Evolutionary conservation across 2,113 vertebrate genomes (phyloP).

Genomic region (Lepus timidus): DNA sequence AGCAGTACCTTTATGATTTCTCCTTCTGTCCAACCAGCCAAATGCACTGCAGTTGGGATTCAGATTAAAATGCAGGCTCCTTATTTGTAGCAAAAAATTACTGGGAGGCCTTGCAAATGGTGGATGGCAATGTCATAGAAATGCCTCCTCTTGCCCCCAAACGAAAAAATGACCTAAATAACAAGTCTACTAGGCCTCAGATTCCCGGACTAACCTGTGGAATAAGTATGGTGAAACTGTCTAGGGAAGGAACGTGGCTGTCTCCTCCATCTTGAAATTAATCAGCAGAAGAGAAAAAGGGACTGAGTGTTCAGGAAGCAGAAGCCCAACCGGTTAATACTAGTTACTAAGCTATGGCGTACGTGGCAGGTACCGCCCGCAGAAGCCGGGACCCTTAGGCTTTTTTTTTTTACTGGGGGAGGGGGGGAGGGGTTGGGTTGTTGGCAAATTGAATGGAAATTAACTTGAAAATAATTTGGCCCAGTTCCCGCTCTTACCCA

Average conservation of each 20-base stretch:
- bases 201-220: slow-evolving; percentile 81
- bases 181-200: slow-evolving; percentile 56
- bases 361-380: slow-evolving; percentile 84
- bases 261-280: slow-evolving; percentile 82
- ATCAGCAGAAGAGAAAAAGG: slow-evolving; percentile 66
- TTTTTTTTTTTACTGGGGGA: slow-evolving; percentile 14
- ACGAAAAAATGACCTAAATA: slow-evolving; percentile 64
- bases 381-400: slow-evolving; percentile 75
- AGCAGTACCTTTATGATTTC: slow-evolving; percentile 26
- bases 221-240: slow-evolving; percentile 82
- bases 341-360: slow-evolving; percentile 81
- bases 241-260: slow-evolving; percentile 82
- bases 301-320: slow-evolving; percentile 83
- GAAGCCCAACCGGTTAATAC: slow-evolving; percentile 85
- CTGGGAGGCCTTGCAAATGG: slow-evolving; percentile 34
- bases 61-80: slow-evolving; percentile 49
- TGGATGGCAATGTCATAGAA: slow-evolving; percentile 55
- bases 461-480: slow-evolving; percentile 75
- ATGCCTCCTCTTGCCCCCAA: slow-evolving; percentile 29
- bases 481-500: slow-evolving; percentile 55
- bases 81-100: slow-evolving; percentile 65
- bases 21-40: slow-evolving; percentile 54
- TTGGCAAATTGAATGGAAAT: slow-evolving; percentile 52
- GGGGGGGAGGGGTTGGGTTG: slow-evolving; percentile 43
- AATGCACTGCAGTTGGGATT: slow-evolving; percentile 65